These are phyloP conservation scores for Eulemur rubriventer DNA, from an alignment of 2,797 vertebrate species.

Conservation along the genomic window DNA sequence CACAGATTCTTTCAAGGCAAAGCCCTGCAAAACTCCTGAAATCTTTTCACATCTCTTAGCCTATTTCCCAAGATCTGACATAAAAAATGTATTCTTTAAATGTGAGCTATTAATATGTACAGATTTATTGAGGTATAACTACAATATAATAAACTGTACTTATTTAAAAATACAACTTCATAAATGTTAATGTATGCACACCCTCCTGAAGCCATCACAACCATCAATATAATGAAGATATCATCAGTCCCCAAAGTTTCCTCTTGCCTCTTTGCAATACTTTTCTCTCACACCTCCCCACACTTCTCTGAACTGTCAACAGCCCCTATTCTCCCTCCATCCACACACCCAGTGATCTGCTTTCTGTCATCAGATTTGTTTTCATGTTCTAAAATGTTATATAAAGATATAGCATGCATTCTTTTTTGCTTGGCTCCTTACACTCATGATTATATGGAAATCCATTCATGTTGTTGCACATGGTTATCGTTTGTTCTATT, in stretches of 20 bases:
- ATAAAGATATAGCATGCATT: neutral
- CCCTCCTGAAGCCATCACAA: neutral
- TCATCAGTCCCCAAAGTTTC: neutral
- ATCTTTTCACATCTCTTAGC: no score
- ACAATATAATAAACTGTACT: neutral
- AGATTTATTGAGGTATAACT: conserved; percentile 8
- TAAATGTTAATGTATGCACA: neutral
- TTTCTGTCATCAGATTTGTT: neutral
- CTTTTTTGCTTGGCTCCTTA: neutral
- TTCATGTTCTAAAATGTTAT: neutral
- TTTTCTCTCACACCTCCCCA: neutral
- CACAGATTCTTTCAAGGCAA: no score
- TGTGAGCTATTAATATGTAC: neutral
- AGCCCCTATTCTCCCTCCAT: accelerated
- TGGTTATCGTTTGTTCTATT: neutral
- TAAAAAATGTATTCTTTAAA: neutral
- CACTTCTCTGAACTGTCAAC: no score
- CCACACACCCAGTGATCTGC: neutral
- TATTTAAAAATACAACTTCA: neutral
- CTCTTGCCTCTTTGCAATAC: neutral
- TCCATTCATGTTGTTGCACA: neutral
- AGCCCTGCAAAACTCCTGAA: no score
- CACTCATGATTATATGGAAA: neutral
- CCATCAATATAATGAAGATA: neutral
- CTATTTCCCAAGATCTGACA: neutral